Base-by-base conservation (phyloP, 2,797 vertebrate species). In the Takifugu ocellatus region DNA sequence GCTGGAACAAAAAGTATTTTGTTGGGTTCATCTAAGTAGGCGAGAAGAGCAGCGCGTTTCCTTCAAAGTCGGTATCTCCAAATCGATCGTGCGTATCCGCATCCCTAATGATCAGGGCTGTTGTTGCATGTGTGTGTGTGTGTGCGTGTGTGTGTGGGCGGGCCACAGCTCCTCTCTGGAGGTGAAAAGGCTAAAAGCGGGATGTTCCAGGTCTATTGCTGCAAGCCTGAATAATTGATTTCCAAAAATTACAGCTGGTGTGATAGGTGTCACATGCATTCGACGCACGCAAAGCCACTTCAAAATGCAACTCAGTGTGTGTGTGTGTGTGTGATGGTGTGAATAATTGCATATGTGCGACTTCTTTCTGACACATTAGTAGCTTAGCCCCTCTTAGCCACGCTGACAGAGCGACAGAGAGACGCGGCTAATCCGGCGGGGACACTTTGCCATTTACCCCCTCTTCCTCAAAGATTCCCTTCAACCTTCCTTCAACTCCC, bases 371-470 rank as follows among this genome's bases (percentile, higher is more conserved):
- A 61, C 59, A 26, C 46, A 77, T 84, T 83, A 83, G 75, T 80
- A 81, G 79, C 79, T 87, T 76, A 81, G 78, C 81, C 76, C 76
- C 54, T 77, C 67, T 85, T 84, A 79, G 85, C 81, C 75, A 59
- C 2, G 6, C 70, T 83, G 82, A 84, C 84, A 74, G 73, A 71
- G 58, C 83, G 84, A 87, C 87, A 84, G 75, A 84, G 75, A 79
- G 77, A 79, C 83, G 74, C 72, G 59, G 66, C 73, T 87, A 89
- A 88, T 84, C 80, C 80, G 66, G 51, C 63, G 49, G 57, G 79
- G 83, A 87, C 78, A 87, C 66, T 66, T 71, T 83, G 72, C 66
- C 66, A 77, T 79, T 77, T 74, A 42, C 26, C 49, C 21, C 59
- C n/a, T 16, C 26, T 56, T 16, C 29, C 50, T 26, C 24, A 17